Evolutionary conservation across 2,888 invertebrate genomes (phyloP).

Genomic region (Pheosia tremula): DNA sequence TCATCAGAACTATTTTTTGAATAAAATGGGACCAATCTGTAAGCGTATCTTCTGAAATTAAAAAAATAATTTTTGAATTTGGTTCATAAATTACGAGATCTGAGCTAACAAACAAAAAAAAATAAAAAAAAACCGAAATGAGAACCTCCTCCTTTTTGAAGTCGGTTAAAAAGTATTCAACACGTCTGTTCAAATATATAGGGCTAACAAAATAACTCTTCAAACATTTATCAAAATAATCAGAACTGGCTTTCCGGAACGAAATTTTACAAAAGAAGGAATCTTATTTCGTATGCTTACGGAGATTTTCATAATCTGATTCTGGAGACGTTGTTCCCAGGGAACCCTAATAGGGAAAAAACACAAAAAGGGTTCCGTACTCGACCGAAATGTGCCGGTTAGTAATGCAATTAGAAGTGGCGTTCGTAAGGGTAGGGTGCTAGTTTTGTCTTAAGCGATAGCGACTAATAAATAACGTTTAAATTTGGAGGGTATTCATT

Average conservation of each 20-base stretch:
- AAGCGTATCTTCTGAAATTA: too few relatives aligned
- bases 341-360: conserved; percentile 32
- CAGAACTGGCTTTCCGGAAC: neutral
- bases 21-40: too few relatives aligned
- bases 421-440: conserved; percentile 31
- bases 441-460: conserved; percentile 29
- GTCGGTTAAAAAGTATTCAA: too few relatives aligned
- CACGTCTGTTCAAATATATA: too few relatives aligned
- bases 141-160: too few relatives aligned
- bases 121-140: too few relatives aligned
- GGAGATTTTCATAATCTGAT: conserved; percentile 3
- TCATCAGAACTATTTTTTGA: too few relatives aligned
- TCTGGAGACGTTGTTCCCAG: neutral
- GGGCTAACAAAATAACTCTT: too few relatives aligned
- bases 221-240: neutral
- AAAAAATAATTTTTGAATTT: too few relatives aligned
- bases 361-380: conserved; percentile 51
- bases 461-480: conserved; percentile 27
- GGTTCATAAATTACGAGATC: too few relatives aligned
- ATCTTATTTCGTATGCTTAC: neutral
- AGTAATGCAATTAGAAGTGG: conserved; percentile 65
- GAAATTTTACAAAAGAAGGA: neutral
- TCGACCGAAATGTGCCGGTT: conserved; percentile 58
- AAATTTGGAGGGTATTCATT: too few relatives aligned
- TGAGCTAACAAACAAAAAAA: too few relatives aligned